Evolutionary conservation across 2,888 invertebrate species (phyloP).

Genomic region (Tolmerus cingulatus): DNA sequence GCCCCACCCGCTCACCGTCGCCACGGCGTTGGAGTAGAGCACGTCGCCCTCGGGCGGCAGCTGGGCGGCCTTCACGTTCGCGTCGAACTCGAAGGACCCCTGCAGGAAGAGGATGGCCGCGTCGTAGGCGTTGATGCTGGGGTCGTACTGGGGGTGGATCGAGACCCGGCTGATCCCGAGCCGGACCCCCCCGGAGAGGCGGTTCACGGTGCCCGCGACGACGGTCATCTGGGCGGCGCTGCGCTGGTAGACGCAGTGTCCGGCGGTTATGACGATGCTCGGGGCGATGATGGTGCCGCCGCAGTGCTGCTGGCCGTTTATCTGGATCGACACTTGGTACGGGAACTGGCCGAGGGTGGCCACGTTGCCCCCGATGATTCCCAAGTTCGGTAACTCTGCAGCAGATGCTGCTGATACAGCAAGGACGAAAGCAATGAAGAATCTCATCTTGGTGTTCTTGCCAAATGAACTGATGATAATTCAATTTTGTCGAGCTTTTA

Average conservation of each 20-base stretch:
- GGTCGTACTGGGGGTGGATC: conserved; percentile 59
- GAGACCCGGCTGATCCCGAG: conserved; percentile 54
- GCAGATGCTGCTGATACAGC: background rate
- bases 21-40: conserved; percentile 57
- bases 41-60: conserved; percentile 54
- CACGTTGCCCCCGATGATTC: conserved; percentile 61
- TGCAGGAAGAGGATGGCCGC: conserved; percentile 57
- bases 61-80: conserved; percentile 54
- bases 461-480: background rate
- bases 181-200: conserved; percentile 53
- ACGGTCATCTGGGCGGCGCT: conserved; percentile 55
- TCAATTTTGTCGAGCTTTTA: background rate
- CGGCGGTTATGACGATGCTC: conserved; percentile 58
- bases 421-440: background rate
- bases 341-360: conserved; percentile 62
- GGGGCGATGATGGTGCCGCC: conserved; percentile 60
- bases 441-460: background rate
- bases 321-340: conserved; percentile 61
- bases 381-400: conserved; percentile 26
- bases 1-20: conserved; percentile 60
- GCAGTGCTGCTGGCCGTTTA: conserved; percentile 59
- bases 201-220: conserved; percentile 57
- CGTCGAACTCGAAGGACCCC: conserved; percentile 52
- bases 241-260: conserved; percentile 59
- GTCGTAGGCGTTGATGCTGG: conserved; percentile 58